Evolutionary conservation across 2,797 vertebrate genomes (phyloP), one percentile per base, ranked within the genome.

Genomic region (Myoxocephalus aenaeus): DNA sequence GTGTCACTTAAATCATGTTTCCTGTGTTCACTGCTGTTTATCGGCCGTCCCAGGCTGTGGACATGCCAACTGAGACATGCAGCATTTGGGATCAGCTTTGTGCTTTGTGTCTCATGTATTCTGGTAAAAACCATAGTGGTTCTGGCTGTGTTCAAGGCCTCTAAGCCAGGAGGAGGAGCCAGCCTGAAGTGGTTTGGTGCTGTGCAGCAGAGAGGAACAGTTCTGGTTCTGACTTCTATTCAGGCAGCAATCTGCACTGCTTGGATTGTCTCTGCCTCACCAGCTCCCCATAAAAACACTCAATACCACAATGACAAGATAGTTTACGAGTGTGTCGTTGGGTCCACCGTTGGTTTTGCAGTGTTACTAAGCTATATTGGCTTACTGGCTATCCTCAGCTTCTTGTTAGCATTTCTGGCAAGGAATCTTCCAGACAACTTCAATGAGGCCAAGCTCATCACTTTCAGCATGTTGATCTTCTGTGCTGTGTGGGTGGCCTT

Each of bases 391-490:
- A 18, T 81, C 4, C 65, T 91, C 3, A 89, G 92, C 25, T 89
- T 90, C 50, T 22, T 92, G 9, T 27, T 92, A 29, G 91, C 92
- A 1, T 92, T 92, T 46, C 46, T 91, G 48, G 90, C 92, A 20
- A 85, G 92, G 32, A 93, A 92, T 56, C 87, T 93, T 65, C 92
- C 92, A 32, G 86, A 92, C 34, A 88, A 70, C 57, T 93, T 93
- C 63, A 91, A 92, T 70, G 91, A 92, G 66, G 91, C 91, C 54
- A 92, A 92, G 48, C 54, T 92, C 57, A 92, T 93, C 61, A 92
- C 86, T 38, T 93, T 92, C 66, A 92, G 92, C 53, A 90, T 93
- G 91, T 11, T 93, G 27, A 87, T 92, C 25, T 93, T 93, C 77
- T 92, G 86, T 71, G 89, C 89, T 34, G 89, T 92, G 48, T 92